phyloP scores from a whole-genome alignment of 2,113 vertebrate species.

The Corythoichthys intestinalis region DNA sequence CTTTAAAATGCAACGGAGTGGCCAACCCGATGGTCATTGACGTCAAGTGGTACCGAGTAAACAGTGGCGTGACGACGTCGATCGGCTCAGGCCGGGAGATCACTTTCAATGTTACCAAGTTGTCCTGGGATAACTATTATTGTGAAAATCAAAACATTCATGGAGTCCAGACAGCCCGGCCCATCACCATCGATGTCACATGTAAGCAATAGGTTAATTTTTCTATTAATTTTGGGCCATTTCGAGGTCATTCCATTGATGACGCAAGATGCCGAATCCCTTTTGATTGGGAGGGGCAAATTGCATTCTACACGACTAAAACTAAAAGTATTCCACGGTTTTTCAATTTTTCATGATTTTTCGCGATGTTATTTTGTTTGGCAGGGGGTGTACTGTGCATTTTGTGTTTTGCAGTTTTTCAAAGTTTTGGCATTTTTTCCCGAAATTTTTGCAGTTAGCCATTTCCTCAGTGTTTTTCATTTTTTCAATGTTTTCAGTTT shows the following conservation, averaged over 20 bases:
- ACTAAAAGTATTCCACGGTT: too few relatives aligned
- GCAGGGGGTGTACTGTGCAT: too few relatives aligned
- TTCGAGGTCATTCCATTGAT: not conserved
- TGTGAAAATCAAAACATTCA: slow-evolving; percentile 56
- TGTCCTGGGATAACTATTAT: slow-evolving; percentile 46
- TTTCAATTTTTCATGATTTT: too few relatives aligned
- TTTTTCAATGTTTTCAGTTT: too few relatives aligned
- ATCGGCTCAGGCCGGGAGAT: slow-evolving; percentile 35
- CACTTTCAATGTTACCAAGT: slow-evolving; percentile 53
- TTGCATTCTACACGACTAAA: too few relatives aligned
- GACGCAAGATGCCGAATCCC: not conserved
- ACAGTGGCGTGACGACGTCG: slow-evolving; percentile 22
- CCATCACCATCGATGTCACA: slow-evolving; percentile 31
- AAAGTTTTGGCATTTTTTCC: too few relatives aligned
- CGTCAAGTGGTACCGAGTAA: slow-evolving; percentile 65
- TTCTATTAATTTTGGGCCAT: not conserved
- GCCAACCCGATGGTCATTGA: slow-evolving; percentile 54
- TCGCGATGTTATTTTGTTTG: too few relatives aligned
- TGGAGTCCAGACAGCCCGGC: slow-evolving; percentile 42
- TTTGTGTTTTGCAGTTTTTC: too few relatives aligned
- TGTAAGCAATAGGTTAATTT: slow-evolving; percentile 28
- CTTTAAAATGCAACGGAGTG: slow-evolving; percentile 56
- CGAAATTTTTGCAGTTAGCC: too few relatives aligned
- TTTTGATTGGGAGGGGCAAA: too few relatives aligned
- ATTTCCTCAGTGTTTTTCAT: too few relatives aligned